Percentiles rank a stretch among this genome's conserved stretches.
Evolutionary conservation across 1,140 invertebrate species (phyloP).

Genomic region (Pseudomyrmex dendroicus): DNA sequence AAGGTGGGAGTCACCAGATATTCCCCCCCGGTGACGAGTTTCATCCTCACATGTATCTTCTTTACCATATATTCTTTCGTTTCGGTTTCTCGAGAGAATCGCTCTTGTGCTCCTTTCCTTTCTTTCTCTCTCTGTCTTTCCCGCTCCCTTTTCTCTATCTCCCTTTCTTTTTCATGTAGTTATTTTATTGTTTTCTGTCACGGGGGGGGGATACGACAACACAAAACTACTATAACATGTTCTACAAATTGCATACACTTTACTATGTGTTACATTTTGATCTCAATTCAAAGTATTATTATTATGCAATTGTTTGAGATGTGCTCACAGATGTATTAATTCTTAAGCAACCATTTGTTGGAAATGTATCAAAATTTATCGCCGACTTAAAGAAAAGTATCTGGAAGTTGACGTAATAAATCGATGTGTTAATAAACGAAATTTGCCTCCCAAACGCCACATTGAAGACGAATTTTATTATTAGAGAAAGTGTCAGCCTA

Average conservation of each 20-base stretch:
- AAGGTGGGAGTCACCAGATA: slow-evolving; percentile 67
- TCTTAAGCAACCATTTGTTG: slow-evolving; percentile 20
- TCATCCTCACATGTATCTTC: slow-evolving; percentile 67
- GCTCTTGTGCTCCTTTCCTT: not conserved
- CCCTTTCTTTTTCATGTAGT: not conserved
- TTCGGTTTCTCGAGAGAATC: not conserved
- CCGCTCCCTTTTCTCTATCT: not conserved
- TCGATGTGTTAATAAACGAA: slow-evolving; percentile 50
- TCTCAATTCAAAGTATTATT: not conserved
- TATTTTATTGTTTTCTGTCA: slow-evolving; percentile 2
- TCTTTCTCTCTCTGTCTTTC: not conserved
- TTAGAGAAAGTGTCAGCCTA: slow-evolving; percentile 29
- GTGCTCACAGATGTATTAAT: slow-evolving; percentile 29
- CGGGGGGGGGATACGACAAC: not conserved
- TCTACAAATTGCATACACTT: too few species aligned
- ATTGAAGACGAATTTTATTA: slow-evolving; percentile 38
- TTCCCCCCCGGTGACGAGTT: slow-evolving; percentile 42
- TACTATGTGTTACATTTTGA: too few species aligned
- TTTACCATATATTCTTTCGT: slow-evolving; percentile 68
- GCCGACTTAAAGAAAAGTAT: slow-evolving; percentile 2
- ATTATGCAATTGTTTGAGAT: not conserved
- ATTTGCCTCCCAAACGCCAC: slow-evolving; percentile 11
- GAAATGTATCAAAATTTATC: slow-evolving; percentile 47
- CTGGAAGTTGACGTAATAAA: slow-evolving; percentile 16
- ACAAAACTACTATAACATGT: too few species aligned